Percentiles rank a stretch among this genome's conserved stretches.
These are phyloP conservation scores for Synanthedon myopaeformis DNA, from an alignment of 2,888 invertebrate genomes.

Conservation along the genomic window DNA sequence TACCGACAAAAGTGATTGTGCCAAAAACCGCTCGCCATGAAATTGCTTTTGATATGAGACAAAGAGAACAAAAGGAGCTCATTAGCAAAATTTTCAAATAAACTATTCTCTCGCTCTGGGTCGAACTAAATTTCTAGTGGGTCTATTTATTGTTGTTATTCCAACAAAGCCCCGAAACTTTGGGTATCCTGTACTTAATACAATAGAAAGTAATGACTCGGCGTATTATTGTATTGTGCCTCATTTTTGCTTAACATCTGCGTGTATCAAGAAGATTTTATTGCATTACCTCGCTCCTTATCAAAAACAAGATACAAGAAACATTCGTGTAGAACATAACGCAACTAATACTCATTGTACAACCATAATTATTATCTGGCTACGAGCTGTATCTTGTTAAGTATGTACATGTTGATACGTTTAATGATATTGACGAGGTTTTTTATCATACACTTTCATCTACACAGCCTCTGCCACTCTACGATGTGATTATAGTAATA, in stretches of 20 bases:
- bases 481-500: conserved; percentile 41
- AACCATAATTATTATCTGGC: conserved; percentile 42
- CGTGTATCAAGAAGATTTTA: background rate
- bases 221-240: conserved; percentile 18
- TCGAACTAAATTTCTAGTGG: conserved; percentile 16
- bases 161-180: conserved; percentile 16
- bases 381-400: conserved; percentile 51
- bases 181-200: conserved; percentile 11
- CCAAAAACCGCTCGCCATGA: background rate
- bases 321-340: conserved; percentile 31
- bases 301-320: conserved; percentile 25
- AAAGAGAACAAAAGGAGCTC: conserved; percentile 7
- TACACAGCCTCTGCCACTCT: conserved; percentile 21
- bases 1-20: background rate
- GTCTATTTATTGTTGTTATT: conserved; percentile 15
- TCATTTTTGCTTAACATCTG: conserved; percentile 13
- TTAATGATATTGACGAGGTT: conserved; percentile 58
- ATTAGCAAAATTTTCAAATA: conserved; percentile 13
- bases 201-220: conserved; percentile 27
- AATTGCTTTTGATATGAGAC: conserved; percentile 3
- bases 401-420: conserved; percentile 38
- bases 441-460: conserved; percentile 50
- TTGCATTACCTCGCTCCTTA: background rate
- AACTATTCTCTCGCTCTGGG: conserved; percentile 8
- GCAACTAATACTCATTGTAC: conserved; percentile 30